Percentiles rank a stretch among this genome's conserved stretches.
phyloP scores from a whole-genome alignment of 2,797 vertebrate species.

The Muscicapa comitata region DNA sequence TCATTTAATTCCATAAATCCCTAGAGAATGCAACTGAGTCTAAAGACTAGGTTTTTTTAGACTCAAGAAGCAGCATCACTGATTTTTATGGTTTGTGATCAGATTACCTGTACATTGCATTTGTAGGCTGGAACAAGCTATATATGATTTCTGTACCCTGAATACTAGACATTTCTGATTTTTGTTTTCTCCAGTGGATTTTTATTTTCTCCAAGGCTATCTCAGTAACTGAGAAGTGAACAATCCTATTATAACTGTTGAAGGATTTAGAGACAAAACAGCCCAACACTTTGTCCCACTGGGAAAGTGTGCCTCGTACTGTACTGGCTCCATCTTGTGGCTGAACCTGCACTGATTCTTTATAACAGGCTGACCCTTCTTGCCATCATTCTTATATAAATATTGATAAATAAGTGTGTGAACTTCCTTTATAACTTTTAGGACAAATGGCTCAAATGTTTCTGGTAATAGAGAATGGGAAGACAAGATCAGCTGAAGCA shows the following conservation, averaged over 20 bases:
- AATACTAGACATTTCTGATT: background rate
- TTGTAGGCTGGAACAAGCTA: background rate
- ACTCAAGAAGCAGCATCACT: background rate
- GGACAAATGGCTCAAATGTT: background rate
- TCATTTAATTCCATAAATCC: background rate
- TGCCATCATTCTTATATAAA: background rate
- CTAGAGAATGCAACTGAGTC: background rate
- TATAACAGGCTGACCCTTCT: background rate
- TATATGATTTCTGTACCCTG: background rate
- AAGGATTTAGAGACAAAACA: background rate
- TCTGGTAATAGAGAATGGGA: background rate
- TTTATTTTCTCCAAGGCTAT: background rate
- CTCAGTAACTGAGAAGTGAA: background rate
- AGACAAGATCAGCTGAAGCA: background rate
- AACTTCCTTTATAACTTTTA: background rate
- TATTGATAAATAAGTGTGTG: background rate
- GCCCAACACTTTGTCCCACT: background rate
- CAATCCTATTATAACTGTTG: background rate
- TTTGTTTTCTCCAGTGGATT: background rate
- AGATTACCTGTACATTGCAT: background rate
- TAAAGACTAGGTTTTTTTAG: background rate
- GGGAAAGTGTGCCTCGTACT: background rate
- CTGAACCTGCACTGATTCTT: background rate
- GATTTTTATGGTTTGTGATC: background rate
- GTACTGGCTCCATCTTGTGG: conserved; percentile 61